These are phyloP conservation scores for Plutomurus gul DNA, from an alignment of 1,140 invertebrate genomes.

Conservation along the genomic window DNA sequence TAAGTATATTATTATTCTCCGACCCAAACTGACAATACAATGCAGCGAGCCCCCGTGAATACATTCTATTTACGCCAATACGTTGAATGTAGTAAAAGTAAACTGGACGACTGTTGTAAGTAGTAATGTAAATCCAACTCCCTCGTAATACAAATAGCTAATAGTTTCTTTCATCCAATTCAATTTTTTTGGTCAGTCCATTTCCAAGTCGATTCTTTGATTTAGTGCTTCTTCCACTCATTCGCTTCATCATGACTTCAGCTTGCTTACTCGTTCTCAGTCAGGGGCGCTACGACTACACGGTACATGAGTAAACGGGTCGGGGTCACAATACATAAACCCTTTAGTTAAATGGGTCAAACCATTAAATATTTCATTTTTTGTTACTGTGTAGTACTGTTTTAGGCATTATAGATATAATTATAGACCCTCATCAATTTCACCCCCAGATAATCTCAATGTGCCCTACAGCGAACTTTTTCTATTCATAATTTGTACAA, in stretches of 20 bases:
- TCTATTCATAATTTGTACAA: too few relatives aligned
- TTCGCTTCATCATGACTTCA: not conserved
- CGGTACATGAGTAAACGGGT: too few relatives aligned
- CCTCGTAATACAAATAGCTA: not conserved
- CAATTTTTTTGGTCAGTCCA: not conserved
- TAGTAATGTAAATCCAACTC: constrained; percentile 6
- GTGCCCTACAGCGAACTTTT: too few relatives aligned
- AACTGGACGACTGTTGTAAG: not conserved
- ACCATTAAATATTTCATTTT: too few relatives aligned
- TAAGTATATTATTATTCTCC: too few relatives aligned
- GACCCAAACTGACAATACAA: not conserved
- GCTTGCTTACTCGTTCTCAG: not conserved
- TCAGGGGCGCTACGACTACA: too few relatives aligned
- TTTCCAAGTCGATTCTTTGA: constrained; percentile 12
- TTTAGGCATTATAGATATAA: too few relatives aligned
- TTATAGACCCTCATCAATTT: too few relatives aligned
- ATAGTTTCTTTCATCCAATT: not conserved
- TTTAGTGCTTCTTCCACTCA: not conserved
- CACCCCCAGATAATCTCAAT: too few relatives aligned
- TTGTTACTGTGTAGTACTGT: too few relatives aligned
- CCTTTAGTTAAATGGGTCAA: too few relatives aligned
- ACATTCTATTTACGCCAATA: not conserved
- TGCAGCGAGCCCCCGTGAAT: not conserved
- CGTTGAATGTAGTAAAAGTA: not conserved
- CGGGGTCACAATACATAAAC: too few relatives aligned